Percentiles rank a stretch among this genome's conserved stretches.
phyloP scores from a whole-genome alignment of 2,113 vertebrate genomes.

The Macrotis lagotis region DNA sequence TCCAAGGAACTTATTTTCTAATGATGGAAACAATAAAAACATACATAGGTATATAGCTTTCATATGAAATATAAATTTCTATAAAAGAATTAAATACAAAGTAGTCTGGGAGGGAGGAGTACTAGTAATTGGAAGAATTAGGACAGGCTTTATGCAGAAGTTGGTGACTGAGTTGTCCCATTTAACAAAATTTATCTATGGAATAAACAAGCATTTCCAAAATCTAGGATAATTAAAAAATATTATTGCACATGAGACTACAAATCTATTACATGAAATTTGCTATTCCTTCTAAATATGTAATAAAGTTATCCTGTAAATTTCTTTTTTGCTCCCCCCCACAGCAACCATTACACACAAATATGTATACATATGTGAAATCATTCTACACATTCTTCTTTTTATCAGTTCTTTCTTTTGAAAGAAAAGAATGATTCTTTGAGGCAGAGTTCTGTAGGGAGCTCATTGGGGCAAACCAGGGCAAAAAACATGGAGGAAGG shows the following conservation, averaged over 20 bases:
- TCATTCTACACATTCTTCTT: too few species aligned
- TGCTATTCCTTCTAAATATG: neutral
- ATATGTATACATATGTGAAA: too few species aligned
- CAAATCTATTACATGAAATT: neutral
- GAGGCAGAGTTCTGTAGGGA: neutral
- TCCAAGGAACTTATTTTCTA: neutral
- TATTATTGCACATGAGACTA: neutral
- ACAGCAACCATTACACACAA: too few species aligned
- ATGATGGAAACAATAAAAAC: neutral
- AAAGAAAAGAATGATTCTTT: neutral
- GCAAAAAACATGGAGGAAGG: neutral
- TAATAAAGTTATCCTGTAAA: neutral
- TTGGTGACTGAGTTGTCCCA: neutral
- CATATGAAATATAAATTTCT: neutral
- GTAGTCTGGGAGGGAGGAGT: neutral
- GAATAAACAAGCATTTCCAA: neutral
- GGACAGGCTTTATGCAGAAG: neutral
- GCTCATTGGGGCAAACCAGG: neutral
- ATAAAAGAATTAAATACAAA: neutral
- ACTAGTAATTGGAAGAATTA: neutral
- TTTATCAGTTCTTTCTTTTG: too few species aligned
- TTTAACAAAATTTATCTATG: neutral
- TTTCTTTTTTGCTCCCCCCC: neutral
- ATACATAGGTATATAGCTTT: neutral
- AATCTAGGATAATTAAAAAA: neutral